phyloP scores from a whole-genome alignment of 2,888 invertebrate species.

The Adineta ricciae region DNA sequence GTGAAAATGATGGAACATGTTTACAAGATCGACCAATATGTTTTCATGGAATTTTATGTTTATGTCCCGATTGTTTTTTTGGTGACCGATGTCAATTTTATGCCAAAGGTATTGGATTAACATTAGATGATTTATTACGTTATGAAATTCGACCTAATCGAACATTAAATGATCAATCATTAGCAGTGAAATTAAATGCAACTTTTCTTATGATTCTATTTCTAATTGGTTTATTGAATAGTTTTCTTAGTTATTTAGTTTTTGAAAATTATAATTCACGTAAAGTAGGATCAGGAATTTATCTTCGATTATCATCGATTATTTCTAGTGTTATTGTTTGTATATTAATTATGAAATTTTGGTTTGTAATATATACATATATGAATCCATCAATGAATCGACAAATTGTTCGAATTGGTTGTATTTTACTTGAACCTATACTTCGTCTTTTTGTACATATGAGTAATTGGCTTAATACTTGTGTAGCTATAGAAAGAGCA shows the following conservation, averaged over 20 bases:
- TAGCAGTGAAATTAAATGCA: not conserved
- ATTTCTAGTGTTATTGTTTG: not conserved
- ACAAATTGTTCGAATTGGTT: not conserved
- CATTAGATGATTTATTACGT: no score
- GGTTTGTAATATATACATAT: not conserved
- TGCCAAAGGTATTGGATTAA: not conserved
- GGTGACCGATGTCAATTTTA: not conserved
- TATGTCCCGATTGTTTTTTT: not conserved
- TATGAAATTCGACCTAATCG: not conserved
- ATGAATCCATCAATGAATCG: not conserved
- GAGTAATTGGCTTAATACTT: not conserved
- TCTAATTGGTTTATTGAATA: not conserved
- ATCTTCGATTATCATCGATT: not conserved
- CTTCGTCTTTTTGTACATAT: not conserved
- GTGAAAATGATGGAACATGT: not conserved
- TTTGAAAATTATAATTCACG: not conserved
- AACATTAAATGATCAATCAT: not conserved
- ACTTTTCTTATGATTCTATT: not conserved
- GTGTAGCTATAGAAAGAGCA: not conserved
- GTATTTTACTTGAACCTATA: not conserved
- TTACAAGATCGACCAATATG: not conserved
- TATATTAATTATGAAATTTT: not conserved
- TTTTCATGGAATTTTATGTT: not conserved
- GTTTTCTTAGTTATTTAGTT: not conserved
- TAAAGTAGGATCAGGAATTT: not conserved